Evolutionary conservation across 2,888 invertebrate genomes (phyloP).

Genomic region (Dasysyrphus albostriatus): DNA sequence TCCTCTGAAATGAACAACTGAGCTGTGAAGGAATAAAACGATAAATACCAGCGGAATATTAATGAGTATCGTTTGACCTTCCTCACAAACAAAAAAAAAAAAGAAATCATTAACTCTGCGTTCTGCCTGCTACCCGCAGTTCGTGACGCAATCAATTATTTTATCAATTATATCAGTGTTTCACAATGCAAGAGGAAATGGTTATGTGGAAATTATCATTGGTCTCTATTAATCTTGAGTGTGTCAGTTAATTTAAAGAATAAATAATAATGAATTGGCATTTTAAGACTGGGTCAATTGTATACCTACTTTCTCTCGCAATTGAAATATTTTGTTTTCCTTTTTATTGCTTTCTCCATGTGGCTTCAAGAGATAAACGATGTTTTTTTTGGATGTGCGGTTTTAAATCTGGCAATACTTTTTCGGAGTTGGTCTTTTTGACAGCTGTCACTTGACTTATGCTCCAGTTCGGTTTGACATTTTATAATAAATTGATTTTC

Average conservation of each 20-base stretch:
- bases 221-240: neutral
- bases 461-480: too few relatives aligned
- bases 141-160: slow-evolving; percentile 20
- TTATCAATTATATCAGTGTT: slow-evolving; percentile 24
- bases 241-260: neutral
- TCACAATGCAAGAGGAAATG: neutral
- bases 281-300: too few relatives aligned
- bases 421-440: too few relatives aligned
- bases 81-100: neutral
- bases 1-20: slow-evolving; percentile 21
- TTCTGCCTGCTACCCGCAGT: neutral
- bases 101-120: slow-evolving; percentile 16
- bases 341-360: too few relatives aligned
- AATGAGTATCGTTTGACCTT: slow-evolving; percentile 28
- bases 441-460: too few relatives aligned
- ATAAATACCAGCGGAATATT: slow-evolving; percentile 45
- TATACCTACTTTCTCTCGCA: too few relatives aligned
- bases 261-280: neutral
- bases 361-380: too few relatives aligned
- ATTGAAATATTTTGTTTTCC: too few relatives aligned
- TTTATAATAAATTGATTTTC: too few relatives aligned
- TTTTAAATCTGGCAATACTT: too few relatives aligned
- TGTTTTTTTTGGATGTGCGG: too few relatives aligned
- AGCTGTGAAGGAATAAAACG: slow-evolving; percentile 22
- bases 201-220: neutral